Evolutionary conservation across 2,888 invertebrate species (phyloP).

Genomic region (Acanthococcus lagerstroemiae): DNA sequence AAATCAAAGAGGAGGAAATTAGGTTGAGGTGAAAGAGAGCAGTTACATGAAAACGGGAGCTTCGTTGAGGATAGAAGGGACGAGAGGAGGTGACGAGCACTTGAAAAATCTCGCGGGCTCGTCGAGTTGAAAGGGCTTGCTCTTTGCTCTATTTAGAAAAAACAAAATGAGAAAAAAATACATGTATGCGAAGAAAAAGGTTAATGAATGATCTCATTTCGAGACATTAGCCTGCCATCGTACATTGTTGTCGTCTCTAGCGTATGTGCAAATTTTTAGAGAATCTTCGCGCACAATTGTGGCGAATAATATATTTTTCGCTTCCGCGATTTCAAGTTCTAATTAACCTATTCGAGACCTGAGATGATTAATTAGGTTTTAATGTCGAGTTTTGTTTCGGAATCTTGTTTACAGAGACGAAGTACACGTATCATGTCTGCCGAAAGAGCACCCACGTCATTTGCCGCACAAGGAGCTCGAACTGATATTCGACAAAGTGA

Average conservation of each 20-base stretch:
- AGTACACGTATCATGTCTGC: slow-evolving; percentile 39
- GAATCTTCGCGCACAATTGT: too few relatives aligned
- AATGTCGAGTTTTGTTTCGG: neutral
- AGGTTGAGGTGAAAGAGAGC: neutral
- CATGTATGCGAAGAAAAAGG: too few relatives aligned
- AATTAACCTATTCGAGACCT: too few relatives aligned
- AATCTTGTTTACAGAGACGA: slow-evolving; percentile 47
- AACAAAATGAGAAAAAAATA: too few relatives aligned
- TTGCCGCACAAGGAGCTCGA: slow-evolving; percentile 48
- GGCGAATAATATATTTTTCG: too few relatives aligned
- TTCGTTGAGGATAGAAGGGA: neutral
- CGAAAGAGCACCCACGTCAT: slow-evolving; percentile 33
- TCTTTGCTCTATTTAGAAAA: neutral
- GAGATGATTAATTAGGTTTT: too few relatives aligned
- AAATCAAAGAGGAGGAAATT: neutral
- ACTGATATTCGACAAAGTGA: slow-evolving; percentile 55
- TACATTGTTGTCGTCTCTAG: too few relatives aligned
- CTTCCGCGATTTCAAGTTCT: too few relatives aligned
- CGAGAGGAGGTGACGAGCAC: neutral
- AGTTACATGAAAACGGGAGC: neutral
- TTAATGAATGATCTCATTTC: neutral
- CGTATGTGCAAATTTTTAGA: too few relatives aligned
- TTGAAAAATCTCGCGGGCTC: too few relatives aligned
- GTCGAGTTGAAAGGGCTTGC: too few relatives aligned
- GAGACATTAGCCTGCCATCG: too few relatives aligned